Base-by-base conservation (phyloP, 2,888 invertebrate species). In the Uropetala carovei region DNA sequence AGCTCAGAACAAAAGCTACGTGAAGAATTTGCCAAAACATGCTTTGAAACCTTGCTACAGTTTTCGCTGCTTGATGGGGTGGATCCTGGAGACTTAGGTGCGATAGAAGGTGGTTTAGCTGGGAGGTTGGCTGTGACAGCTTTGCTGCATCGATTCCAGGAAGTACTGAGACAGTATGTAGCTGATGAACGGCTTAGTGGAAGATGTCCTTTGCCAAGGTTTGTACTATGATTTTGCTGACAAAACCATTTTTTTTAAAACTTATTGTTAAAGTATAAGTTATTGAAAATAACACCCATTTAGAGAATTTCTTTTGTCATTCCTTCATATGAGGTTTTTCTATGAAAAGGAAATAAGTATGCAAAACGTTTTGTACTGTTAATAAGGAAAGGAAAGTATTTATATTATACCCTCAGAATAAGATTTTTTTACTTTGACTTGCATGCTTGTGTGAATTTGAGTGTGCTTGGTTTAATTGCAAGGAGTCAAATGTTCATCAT, bases 1-100 rank as follows among this genome's bases (percentile, higher is more conserved):
- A 98, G 98, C 94, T 97, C 97, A 93, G 98, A 98, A 94, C 95
- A 97, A 0, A 97, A 98, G 93, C 96, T 99, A 93, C 95, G 99
- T 27, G 99, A 99, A 95, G 99, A 99, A 94, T 99, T 99, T 95
- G 99, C 99, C 84, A 98, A 99, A 94, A 98, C 98, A 0, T 99
- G 99, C 94, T 99, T 99, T 94, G 99, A 99, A 95, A 99, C 99
- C 0, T 95, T 99, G 56, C 96, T 99, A 85, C 99, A 99, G 95
- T 99, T 99, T 95, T 99, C 99, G 0, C 96, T 98, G 94, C 95
- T 98, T 9, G 98, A 98, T 94, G 95, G 94, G 89, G 94, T 94
- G 56, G 96, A 96, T 58, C 68, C 68, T 10, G 86, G 92, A 58
- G 94, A 93, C 92, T 64, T 92, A 18, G 84, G 86, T 58, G 86